Percentiles rank a stretch among this genome's conserved stretches.
phyloP scores from a whole-genome alignment of 2,113 vertebrate genomes.

The Nestor notabilis region DNA sequence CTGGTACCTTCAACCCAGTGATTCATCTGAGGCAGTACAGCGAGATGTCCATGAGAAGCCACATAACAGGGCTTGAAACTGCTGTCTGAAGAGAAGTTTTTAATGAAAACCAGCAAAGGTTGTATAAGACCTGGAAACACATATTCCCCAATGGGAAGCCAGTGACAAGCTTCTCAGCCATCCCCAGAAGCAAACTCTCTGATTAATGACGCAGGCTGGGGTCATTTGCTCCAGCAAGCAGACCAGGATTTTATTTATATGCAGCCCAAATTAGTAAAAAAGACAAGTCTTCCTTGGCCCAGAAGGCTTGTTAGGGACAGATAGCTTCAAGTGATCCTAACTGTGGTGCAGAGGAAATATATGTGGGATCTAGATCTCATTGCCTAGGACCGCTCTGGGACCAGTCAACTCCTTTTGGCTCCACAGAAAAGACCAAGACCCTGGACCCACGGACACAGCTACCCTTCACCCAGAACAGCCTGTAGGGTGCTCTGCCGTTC shows the following conservation, averaged over 20 bases:
- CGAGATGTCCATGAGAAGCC: background rate
- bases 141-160: background rate
- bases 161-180: background rate
- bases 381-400: background rate
- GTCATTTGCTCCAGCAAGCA: background rate
- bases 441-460: background rate
- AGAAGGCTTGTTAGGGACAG: background rate
- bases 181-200: background rate
- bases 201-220: rapidly evolving
- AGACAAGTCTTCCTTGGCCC: background rate
- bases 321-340: background rate
- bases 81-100: background rate
- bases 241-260: background rate
- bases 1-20: background rate
- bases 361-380: background rate
- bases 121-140: background rate
- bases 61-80: background rate
- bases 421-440: background rate
- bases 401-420: background rate
- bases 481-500: background rate
- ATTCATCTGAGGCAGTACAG: background rate
- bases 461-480: background rate
- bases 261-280: background rate
- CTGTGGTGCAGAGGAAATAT: background rate
- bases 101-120: background rate